Percentiles rank a stretch among this genome's conserved stretches.
Evolutionary conservation across 2,113 vertebrate genomes (phyloP).

Genomic region (Tragelaphus imberbis): DNA sequence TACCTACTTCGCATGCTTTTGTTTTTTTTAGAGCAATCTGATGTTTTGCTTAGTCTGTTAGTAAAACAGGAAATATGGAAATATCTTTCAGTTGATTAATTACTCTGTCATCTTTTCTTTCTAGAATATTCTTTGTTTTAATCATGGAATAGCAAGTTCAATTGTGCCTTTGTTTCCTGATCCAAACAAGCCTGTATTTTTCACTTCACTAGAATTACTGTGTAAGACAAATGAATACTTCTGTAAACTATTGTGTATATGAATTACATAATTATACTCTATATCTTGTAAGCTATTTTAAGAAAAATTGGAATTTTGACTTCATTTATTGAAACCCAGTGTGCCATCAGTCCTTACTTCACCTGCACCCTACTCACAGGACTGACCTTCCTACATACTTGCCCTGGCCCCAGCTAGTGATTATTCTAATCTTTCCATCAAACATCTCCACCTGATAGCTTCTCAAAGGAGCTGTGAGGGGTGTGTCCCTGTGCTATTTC

Average conservation of each 20-base stretch:
- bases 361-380: not conserved
- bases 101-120: conserved; percentile 29
- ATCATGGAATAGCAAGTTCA: conserved; percentile 19
- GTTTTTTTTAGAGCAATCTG: not conserved
- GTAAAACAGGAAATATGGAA: conserved; percentile 34
- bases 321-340: not conserved
- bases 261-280: not conserved
- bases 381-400: not conserved
- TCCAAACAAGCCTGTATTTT: conserved; percentile 37
- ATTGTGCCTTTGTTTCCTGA: conserved; percentile 40
- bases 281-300: not conserved
- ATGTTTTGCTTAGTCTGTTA: conserved; percentile 12
- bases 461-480: not conserved
- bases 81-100: not conserved
- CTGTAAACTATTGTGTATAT: not conserved
- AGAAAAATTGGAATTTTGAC: conserved; percentile 40
- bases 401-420: not conserved
- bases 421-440: not conserved
- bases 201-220: not conserved
- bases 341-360: not conserved
- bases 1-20: not conserved
- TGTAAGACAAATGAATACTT: conserved; percentile 12
- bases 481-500: not conserved
- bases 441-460: not conserved
- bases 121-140: conserved; percentile 21